Conservation (phyloP, 2,113 vertebrate genomes). For the Rattus rattus region DNA sequence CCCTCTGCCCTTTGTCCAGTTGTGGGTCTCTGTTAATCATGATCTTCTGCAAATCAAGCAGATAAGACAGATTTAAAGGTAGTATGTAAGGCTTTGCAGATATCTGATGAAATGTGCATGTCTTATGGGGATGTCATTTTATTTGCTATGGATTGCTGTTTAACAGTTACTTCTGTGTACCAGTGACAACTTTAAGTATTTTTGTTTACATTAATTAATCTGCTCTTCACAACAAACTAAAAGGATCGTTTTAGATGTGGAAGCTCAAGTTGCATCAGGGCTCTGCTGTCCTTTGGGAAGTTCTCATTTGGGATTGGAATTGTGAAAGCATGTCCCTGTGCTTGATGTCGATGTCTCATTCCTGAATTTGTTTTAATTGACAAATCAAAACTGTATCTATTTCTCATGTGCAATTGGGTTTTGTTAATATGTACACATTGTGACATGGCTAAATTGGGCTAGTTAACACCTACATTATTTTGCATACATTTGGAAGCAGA, state of each 20-base stretch:
- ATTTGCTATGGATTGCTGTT: neutral
- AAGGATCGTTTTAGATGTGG: neutral
- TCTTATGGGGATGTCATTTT: neutral
- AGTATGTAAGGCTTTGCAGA: neutral
- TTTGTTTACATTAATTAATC: neutral
- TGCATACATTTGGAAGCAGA: neutral
- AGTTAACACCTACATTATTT: neutral
- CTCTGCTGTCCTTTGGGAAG: neutral
- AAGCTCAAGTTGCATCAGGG: neutral
- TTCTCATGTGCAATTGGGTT: neutral
- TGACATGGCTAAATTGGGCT: neutral
- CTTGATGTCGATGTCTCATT: neutral
- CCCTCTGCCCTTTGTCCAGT: neutral
- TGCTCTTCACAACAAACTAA: neutral
- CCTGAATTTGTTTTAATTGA: neutral
- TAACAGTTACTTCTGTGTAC: neutral
- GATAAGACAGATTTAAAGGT: conserved; percentile 61
- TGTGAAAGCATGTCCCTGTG: neutral
- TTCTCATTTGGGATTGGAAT: conserved; percentile 1
- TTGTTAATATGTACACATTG: neutral
- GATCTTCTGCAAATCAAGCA: neutral
- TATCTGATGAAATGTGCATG: neutral
- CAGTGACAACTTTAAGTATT: neutral
- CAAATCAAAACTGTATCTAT: neutral
- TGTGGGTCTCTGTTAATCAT: neutral